A percentile compares a stretch with the other conserved stretches of the same genome.
Evolutionary conservation across 2,797 vertebrate species (phyloP).

Genomic region (Xyrichtys novacula): DNA sequence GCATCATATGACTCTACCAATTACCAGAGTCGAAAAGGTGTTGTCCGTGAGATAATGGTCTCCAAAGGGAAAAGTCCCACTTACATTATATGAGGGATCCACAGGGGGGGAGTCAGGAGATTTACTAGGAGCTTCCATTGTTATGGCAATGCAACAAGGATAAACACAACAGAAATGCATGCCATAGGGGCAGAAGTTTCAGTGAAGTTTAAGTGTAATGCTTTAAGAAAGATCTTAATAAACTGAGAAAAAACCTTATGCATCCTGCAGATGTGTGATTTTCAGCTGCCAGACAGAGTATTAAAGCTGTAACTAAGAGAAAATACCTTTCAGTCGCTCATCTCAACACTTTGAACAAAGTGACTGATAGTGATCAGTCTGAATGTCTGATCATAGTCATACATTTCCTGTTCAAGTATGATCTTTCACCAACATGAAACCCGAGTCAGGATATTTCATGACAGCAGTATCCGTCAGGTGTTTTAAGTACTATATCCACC

Average conservation of each 20-base stretch:
- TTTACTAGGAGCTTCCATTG: background rate
- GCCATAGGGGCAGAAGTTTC: background rate
- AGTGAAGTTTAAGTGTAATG: background rate
- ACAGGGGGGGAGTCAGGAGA: background rate
- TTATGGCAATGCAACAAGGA: background rate
- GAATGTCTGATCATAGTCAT: background rate
- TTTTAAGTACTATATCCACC: too few relatives aligned
- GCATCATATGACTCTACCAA: background rate
- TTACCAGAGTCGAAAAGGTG: constrained; percentile 11
- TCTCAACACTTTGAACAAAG: background rate
- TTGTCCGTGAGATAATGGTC: constrained; percentile 14
- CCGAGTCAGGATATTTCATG: background rate
- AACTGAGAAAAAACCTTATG: too few relatives aligned
- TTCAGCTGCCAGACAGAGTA: too few relatives aligned
- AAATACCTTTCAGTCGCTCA: background rate
- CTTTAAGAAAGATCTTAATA: background rate
- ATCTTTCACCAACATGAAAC: background rate
- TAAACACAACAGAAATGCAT: background rate
- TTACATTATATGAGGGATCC: background rate
- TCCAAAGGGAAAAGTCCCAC: constrained; percentile 35
- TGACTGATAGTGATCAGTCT: background rate
- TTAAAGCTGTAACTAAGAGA: background rate
- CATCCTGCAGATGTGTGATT: too few relatives aligned
- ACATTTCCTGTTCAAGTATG: background rate
- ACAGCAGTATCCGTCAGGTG: background rate